A percentile compares a stretch with the other conserved stretches of the same genome.
Conservation (phyloP, 2,797 vertebrate species). For the Aldrovandia affinis region DNA sequence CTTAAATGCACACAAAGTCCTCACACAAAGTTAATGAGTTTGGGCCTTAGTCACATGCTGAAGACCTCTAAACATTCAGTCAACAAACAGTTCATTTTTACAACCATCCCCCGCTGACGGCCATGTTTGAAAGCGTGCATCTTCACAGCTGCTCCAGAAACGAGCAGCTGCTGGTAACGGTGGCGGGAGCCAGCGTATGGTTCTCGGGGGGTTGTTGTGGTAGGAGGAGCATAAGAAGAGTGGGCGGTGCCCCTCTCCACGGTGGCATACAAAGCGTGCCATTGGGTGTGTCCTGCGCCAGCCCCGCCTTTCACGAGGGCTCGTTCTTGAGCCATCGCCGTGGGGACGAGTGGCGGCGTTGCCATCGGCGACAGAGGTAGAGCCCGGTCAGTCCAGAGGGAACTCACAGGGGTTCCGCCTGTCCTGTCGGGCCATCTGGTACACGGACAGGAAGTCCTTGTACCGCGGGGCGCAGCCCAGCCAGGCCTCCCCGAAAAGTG, state of each 20-base stretch:
- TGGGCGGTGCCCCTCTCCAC: not conserved
- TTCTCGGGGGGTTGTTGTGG: constrained; percentile 2
- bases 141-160: not conserved
- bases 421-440: constrained; percentile 65
- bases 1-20: not conserved
- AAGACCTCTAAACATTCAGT: not conserved
- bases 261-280: not conserved
- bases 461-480: constrained; percentile 82
- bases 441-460: constrained; percentile 77
- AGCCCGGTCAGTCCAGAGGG: constrained; percentile 64
- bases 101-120: not conserved
- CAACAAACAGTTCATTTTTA: not conserved
- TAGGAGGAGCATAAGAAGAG: not conserved
- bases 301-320: not conserved
- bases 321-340: no score
- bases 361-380: not conserved
- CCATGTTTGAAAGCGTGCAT: not conserved
- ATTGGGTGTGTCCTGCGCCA: not conserved
- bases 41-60: not conserved
- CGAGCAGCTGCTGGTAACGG: not conserved
- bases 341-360: not conserved
- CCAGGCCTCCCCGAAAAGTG: constrained; percentile 86
- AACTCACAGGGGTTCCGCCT: constrained; percentile 77
- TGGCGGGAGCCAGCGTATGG: not conserved
- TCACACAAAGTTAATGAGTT: not conserved